Conservation (phyloP, 1,140 invertebrate species). For the Conus betulinus region DNA sequence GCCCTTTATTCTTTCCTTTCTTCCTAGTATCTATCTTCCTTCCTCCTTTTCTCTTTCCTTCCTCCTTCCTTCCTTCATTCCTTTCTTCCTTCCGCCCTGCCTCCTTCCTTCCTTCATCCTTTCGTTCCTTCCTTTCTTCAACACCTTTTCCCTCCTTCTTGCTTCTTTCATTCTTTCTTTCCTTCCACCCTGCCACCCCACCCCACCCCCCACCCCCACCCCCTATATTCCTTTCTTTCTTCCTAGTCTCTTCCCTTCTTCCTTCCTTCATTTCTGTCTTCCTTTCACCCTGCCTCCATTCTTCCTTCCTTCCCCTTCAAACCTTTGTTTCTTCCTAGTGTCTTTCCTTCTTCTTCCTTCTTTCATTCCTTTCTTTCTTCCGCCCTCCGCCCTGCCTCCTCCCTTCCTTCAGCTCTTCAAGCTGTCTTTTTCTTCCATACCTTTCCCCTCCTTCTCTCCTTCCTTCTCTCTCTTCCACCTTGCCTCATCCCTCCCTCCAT, state of each 20-base stretch:
- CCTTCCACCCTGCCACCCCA: not conserved
- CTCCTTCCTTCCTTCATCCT: not conserved
- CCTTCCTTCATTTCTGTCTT: conserved; percentile 23
- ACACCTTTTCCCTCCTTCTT: conserved; percentile 7
- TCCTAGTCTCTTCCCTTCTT: not conserved
- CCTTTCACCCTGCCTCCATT: too few species aligned
- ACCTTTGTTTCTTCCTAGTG: too few species aligned
- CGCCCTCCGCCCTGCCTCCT: not conserved
- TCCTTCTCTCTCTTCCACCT: conserved; percentile 11
- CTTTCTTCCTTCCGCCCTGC: not conserved
- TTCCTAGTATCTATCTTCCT: too few species aligned
- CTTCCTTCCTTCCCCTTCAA: too few species aligned
- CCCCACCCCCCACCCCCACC: not conserved
- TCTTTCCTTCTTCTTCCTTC: too few species aligned
- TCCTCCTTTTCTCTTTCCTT: too few species aligned
- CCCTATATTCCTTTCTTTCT: not conserved
- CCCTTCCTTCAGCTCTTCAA: not conserved
- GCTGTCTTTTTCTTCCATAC: not conserved
- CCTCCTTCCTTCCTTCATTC: not conserved
- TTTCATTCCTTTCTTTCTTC: conserved; percentile 7
- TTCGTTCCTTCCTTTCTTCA: too few species aligned
- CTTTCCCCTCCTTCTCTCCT: not conserved
- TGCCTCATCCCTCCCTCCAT: not conserved
- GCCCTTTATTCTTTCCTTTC: not conserved
- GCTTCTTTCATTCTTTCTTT: not conserved